Evolutionary conservation across 2,888 invertebrate species (phyloP).

Genomic region (Leptura quadrifasciata): DNA sequence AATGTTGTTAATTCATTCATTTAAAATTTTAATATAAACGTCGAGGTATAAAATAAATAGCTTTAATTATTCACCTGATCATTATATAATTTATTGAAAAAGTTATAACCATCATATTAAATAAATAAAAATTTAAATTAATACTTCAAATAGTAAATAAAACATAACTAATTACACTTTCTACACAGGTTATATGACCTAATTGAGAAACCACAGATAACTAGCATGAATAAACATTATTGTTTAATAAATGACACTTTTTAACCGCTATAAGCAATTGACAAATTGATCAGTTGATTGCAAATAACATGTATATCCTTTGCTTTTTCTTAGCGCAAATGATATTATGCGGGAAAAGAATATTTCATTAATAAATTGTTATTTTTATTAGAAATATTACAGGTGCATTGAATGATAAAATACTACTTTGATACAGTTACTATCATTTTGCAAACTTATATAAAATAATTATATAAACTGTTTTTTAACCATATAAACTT

Average conservation of each 20-base stretch:
- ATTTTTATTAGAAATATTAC: too few relatives aligned
- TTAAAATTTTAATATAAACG: background rate
- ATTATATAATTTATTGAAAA: background rate
- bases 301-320: background rate
- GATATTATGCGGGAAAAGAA: too few relatives aligned
- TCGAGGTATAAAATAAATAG: background rate
- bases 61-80: background rate
- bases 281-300: background rate
- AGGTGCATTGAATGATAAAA: too few relatives aligned
- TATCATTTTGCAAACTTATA: too few relatives aligned
- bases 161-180: background rate
- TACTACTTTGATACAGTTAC: too few relatives aligned
- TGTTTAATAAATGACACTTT: background rate
- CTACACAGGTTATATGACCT: slow-evolving; percentile 7
- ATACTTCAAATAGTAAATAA: background rate
- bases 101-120: background rate
- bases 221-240: slow-evolving; percentile 7
- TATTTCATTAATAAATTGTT: too few relatives aligned
- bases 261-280: background rate
- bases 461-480: too few relatives aligned
- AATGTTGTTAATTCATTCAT: too few relatives aligned
- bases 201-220: background rate
- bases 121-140: background rate
- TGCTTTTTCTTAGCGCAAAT: too few relatives aligned
- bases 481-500: too few relatives aligned